phyloP scores from a whole-genome alignment of 2,797 vertebrate genomes.

The Halcyon badia region DNA sequence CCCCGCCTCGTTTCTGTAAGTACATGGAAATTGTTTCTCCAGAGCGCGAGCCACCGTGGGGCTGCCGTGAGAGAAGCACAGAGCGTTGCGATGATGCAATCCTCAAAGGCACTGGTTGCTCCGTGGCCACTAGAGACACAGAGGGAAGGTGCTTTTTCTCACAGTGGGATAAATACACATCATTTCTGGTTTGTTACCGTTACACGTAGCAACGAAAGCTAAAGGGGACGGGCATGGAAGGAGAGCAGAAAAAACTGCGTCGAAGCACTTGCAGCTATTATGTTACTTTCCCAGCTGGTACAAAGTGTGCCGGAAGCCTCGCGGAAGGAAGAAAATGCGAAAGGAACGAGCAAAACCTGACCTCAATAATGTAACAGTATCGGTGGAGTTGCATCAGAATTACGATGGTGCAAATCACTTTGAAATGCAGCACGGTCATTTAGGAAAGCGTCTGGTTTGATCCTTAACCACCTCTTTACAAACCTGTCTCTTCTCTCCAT shows the following conservation, averaged over 20 bases:
- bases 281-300: background rate
- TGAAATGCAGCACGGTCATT: background rate
- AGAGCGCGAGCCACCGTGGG: background rate
- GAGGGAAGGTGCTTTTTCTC: background rate
- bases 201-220: background rate
- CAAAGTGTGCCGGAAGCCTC: background rate
- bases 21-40: background rate
- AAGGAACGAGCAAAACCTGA: background rate
- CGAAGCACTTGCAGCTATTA: background rate
- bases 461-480: background rate
- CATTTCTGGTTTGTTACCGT: background rate
- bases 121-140: accelerated
- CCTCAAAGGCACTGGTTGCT: background rate
- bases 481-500: background rate
- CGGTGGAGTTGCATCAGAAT: background rate
- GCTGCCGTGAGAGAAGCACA: accelerated
- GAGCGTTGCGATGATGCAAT: background rate
- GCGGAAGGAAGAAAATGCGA: background rate
- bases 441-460: accelerated
- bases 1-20: background rate
- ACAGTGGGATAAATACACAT: background rate
- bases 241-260: background rate
- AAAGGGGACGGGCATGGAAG: background rate
- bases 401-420: accelerated
- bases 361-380: background rate